These are phyloP conservation scores for Caenorhabditis becei DNA, from an alignment of 2,888 invertebrate genomes.

Conservation along the genomic window DNA sequence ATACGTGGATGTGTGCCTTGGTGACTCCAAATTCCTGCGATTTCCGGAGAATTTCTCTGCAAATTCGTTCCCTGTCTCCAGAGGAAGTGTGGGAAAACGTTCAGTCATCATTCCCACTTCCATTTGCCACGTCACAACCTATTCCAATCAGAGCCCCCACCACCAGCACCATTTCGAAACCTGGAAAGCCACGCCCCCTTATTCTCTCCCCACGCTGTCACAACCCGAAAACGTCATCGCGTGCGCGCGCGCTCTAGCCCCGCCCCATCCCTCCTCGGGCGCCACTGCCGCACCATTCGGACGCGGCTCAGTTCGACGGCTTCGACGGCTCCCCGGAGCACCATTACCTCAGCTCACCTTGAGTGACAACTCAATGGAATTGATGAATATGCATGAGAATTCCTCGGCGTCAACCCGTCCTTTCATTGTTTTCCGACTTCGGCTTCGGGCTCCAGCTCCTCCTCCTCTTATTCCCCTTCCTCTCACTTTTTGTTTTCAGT, in stretches of 20 bases:
- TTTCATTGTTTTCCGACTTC: slow-evolving; percentile 17
- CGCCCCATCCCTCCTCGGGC: slow-evolving; percentile 1
- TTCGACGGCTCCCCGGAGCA: slow-evolving; percentile 32
- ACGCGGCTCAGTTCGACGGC: slow-evolving; percentile 3
- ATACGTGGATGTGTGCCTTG: neutral
- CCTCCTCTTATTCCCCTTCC: neutral
- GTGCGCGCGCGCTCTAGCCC: slow-evolving; percentile 16
- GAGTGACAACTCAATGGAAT: slow-evolving; percentile 17
- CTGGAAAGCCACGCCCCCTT: neutral
- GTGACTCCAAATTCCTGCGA: neutral
- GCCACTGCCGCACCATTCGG: slow-evolving; percentile 34
- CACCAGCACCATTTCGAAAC: neutral
- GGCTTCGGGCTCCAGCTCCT: neutral
- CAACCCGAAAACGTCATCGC: slow-evolving; percentile 19
- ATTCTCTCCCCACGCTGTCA: slow-evolving; percentile 9
- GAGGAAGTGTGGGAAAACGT: too few species aligned
- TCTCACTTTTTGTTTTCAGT: neutral
- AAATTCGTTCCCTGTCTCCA: neutral
- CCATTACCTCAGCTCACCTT: slow-evolving; percentile 12
- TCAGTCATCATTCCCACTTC: neutral
- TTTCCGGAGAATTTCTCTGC: neutral
- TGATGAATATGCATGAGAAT: slow-evolving; percentile 25
- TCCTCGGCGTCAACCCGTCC: neutral
- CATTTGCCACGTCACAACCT: slow-evolving; percentile 3
- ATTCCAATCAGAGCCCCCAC: too few species aligned